Base-by-base conservation (phyloP, 2,888 invertebrate genomes). In the Ormyrus thymus region DNA sequence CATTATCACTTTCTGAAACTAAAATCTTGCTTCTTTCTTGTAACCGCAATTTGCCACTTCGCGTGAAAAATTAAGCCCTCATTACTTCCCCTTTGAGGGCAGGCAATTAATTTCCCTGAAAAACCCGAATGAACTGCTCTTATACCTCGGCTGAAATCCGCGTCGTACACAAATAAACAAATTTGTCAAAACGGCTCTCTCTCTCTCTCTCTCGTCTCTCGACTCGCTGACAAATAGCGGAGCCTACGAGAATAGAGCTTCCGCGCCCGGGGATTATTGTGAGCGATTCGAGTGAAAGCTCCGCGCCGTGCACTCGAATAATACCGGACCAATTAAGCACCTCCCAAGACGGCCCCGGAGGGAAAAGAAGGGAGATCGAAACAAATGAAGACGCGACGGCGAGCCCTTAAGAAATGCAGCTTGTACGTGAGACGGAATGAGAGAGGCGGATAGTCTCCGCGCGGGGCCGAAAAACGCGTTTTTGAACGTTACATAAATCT, bases 241-340 rank as follows among this genome's bases (percentile, higher is more conserved):
- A 73, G 51, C 13, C 68, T 0, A 51, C 46, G 45, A 50, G 48
- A n/a, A n/a, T n/a, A n/a, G n/a, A n/a, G n/a, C n/a, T n/a, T n/a
- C 9, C 10, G 46, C 0, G 48, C 51, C 11, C 10, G 45, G 15
- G n/a, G 53, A 53, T 61, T 61, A 55, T 58, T 15, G 58, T 64
- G 56, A 74, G 69, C 55, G 62, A 74, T 74, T 45, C 64, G 62
- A 72, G 78, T 64, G 72, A 78, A 75, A 68, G 68, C 45, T 59
- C 68, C 65, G 45, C 70, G 45, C 66, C 76, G 76, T 73, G 72
- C 58, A 59, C 72, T 68, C 74, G 77, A 80, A 80, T 77, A 80
- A 77, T 80, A 55, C 59, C 70, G 51, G 50, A 46, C 77, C 77
- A 74, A 80, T 80, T 74, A 77, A 71, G 61, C 10, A 55, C 53